phyloP scores from a whole-genome alignment of 2,888 invertebrate genomes.

The Bugula neritina region DNA sequence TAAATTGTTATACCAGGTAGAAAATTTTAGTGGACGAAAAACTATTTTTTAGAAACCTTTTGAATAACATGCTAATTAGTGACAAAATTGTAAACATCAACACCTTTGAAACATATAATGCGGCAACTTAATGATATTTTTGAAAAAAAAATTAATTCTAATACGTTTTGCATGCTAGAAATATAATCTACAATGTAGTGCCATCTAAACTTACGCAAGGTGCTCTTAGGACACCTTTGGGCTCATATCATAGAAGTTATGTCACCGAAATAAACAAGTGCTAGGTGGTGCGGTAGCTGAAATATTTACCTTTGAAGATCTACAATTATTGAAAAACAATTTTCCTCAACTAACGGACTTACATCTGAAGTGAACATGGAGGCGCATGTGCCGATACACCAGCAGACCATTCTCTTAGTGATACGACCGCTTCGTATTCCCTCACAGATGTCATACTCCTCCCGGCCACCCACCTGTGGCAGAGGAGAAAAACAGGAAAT shows the following conservation, averaged over 20 bases:
- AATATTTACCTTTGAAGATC: too few species aligned
- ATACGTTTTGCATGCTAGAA: neutral
- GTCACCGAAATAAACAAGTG: neutral
- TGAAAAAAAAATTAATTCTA: too few species aligned
- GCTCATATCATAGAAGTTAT: neutral
- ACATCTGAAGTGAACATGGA: conserved; percentile 57
- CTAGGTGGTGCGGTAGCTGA: neutral
- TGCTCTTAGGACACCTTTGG: neutral
- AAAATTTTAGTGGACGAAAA: too few species aligned
- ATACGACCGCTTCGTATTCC: conserved; percentile 74
- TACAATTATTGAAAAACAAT: too few species aligned
- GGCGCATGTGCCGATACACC: conserved; percentile 88
- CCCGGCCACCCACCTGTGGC: conserved; percentile 84
- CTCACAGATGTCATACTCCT: conserved; percentile 91
- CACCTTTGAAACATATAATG: too few species aligned
- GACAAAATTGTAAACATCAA: too few species aligned
- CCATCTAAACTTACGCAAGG: neutral
- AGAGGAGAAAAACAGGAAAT: neutral
- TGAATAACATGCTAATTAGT: too few species aligned
- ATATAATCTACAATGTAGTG: neutral
- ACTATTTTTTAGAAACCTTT: too few species aligned
- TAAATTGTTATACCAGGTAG: too few species aligned
- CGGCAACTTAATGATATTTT: too few species aligned
- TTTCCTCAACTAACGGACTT: conserved; percentile 29
- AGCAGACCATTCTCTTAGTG: conserved; percentile 90